These are phyloP conservation scores for Desmophyllum pertusum DNA, from an alignment of 92 coral and sea anemone genomes.

Conservation along the genomic window DNA sequence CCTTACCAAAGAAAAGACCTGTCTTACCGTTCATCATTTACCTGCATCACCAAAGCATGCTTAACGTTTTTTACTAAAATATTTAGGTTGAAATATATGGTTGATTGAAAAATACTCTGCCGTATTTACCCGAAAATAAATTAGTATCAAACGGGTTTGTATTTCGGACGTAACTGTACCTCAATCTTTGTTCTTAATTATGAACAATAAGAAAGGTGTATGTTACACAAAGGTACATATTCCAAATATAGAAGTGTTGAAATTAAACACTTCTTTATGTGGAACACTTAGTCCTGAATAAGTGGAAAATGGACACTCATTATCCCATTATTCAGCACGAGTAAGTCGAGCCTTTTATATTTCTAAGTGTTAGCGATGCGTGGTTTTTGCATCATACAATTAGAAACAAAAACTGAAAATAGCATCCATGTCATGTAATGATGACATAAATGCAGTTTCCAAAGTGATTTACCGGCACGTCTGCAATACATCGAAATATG, in stretches of 20 bases:
- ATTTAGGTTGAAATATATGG: no score
- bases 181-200: not conserved
- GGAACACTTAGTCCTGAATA: not conserved
- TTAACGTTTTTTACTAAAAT: no score
- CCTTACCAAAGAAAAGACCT: no score
- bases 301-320: not conserved
- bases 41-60: no score
- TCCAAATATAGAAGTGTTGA: not conserved
- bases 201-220: not conserved
- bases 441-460: not conserved
- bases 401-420: constrained; percentile 2
- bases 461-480: not conserved
- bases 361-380: not conserved
- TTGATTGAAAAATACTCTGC: no score
- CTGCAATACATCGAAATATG: not conserved
- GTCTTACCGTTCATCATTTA: no score
- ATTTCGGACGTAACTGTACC: not conserved
- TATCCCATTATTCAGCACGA: not conserved
- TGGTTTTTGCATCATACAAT: not conserved
- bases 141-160: no score
- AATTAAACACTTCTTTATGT: not conserved
- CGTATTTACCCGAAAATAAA: no score
- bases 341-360: not conserved
- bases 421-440: not conserved
- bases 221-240: not conserved